Conservation (phyloP, 2,113 vertebrate genomes). For the Proterorhinus semilunaris region DNA sequence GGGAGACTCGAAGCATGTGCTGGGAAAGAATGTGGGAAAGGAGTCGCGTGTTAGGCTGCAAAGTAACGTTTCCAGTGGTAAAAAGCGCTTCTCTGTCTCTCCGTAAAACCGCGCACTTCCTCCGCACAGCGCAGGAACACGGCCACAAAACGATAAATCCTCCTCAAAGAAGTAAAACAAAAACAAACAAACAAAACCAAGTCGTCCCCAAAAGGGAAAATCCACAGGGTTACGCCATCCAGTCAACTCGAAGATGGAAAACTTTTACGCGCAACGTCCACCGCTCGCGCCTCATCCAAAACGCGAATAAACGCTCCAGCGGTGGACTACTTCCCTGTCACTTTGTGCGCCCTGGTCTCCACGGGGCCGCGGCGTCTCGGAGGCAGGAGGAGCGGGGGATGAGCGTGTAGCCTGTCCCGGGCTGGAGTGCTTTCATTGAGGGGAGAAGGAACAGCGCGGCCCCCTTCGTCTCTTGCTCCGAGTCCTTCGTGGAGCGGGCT, state of each 20-base stretch:
- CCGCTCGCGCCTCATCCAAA: slow-evolving; percentile 48
- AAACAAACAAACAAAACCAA: neutral
- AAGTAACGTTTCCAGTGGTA: slow-evolving; percentile 49
- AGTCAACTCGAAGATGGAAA: slow-evolving; percentile 55
- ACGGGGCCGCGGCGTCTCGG: slow-evolving; percentile 25
- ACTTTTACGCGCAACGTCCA: slow-evolving; percentile 56
- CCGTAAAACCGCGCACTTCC: slow-evolving; percentile 39
- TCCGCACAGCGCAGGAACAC: slow-evolving; percentile 23
- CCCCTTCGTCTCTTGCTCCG: slow-evolving; percentile 21
- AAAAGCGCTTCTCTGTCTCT: slow-evolving; percentile 29
- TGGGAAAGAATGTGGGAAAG: slow-evolving; percentile 14
- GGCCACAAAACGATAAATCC: slow-evolving; percentile 27
- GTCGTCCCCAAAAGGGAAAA: slow-evolving; percentile 29
- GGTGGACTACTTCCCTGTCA: slow-evolving; percentile 67
- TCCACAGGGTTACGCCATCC: slow-evolving; percentile 64
- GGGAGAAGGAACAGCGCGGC: slow-evolving; percentile 59
- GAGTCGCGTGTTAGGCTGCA: slow-evolving; percentile 23
- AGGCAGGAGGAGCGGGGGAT: slow-evolving; percentile 33
- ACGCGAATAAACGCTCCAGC: slow-evolving; percentile 36
- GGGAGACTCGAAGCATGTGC: slow-evolving; percentile 15
- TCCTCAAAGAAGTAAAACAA: slow-evolving; percentile 15
- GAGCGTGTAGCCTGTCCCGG: slow-evolving; percentile 15
- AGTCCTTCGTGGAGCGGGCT: slow-evolving; percentile 29
- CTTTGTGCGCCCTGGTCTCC: slow-evolving; percentile 32
- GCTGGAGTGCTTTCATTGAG: slow-evolving; percentile 74